Base-by-base conservation (phyloP, 92 coral and sea anemone genomes). In the Phenganax subtilis region DNA sequence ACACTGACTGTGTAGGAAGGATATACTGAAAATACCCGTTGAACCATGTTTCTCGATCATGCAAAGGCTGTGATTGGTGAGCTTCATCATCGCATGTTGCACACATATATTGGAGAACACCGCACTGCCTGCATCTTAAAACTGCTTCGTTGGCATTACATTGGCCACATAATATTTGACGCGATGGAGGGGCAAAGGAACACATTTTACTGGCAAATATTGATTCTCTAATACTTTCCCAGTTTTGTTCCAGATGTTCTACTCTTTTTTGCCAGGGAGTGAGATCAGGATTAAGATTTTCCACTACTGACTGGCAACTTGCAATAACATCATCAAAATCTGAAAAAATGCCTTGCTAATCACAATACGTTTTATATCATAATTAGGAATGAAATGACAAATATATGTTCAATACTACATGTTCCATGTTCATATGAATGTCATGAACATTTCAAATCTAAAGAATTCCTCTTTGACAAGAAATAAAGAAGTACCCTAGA, bases 251-350 rank as follows among this genome's bases (percentile, higher is more conserved):
- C 54, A 82, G 77, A 73, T 76, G 55, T 53, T 52, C 70, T 71
- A 82, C 72, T 82, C 80, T 52, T 57, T 75, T 82, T 66, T 82
- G 80, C 85, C 85, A 82, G 31, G 79, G 28, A 73, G 55, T 73
- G 58, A 58, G 78, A 51, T 59, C 57, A 73, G 53, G 10, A 31
- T 73, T 28, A 3, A 37, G 3, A 8, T 73, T 14, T 10, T 30
- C 57, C 12, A 73, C 55, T 15, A 73, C 57, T 31, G 53, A 6
- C n/a, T 73, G 57, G 55, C 78, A 73, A 12, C 53, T 29, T 73
- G 51, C 60, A 73, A 73, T 73, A 53, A 73, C 28, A 4, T 7
- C 60, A 6, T 44, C 78, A 73, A 73, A 58, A 51, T 73, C 78
- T 73, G 37, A 67, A 27, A 67, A 37, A 1, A 37, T 37, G 2